Evolutionary conservation across 2,888 invertebrate genomes (phyloP), one percentile per base, ranked within the genome.

Genomic region (Ornithoptera alexandrae): DNA sequence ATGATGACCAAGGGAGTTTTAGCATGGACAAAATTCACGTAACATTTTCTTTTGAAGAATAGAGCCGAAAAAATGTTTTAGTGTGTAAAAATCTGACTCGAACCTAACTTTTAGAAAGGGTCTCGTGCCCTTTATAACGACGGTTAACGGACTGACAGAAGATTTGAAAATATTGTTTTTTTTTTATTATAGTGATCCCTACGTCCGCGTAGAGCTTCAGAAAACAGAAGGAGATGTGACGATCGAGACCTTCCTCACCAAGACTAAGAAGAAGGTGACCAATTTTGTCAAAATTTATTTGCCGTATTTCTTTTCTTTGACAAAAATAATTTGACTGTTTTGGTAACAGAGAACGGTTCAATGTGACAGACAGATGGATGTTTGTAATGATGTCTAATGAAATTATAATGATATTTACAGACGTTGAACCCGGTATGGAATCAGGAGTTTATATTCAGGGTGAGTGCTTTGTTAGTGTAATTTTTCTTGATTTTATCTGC

Each of bases 351-450:
- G 8, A 39, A 39, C 39, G 10, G 8, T 39, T 39, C 39, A 7
- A 39, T 39, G 39, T 39, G 39, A 39, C 39, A 1, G 39, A 8
- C 8, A 39, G 7, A 39, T 8, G 39, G 39, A 39, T 39, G 30
- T 30, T 30, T 30, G 8, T 1, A 6, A 53, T 53, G 4, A n/a
- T 63, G 22, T 67, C 59, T 50, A 68, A 67, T 53, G 3, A n/a
- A 68, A 57, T 15, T 12, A 17, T 59, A 20, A 71, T 64, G 58
- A 62, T 62, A 18, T 94, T 95, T 63, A 75, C 93, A 98, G 97
- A 98, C 98, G 69, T 93, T 99, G 77, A 98, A 98, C 94, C 99
- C 99, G 79, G 94, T 95, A 88, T 99, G 99, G 99, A 97, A 98
- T 91, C 98, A 99, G 93, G 98, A 98, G 93, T 98, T 98, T 92